Conservation (phyloP, 2,113 vertebrate species). For the Cololabis saira region DNA sequence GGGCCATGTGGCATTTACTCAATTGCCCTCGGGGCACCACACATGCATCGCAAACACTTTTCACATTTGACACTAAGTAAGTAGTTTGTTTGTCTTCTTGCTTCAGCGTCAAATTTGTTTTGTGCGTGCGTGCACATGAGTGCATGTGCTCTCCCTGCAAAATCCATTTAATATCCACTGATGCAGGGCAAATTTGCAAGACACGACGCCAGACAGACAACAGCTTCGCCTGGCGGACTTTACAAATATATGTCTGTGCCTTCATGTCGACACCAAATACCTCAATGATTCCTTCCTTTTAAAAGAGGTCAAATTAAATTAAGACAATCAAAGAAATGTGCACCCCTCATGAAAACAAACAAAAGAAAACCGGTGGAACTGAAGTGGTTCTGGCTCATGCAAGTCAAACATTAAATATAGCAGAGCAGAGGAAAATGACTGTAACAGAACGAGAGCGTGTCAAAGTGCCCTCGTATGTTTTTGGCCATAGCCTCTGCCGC, state of each 20-base stretch:
- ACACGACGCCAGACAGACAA: conserved; percentile 6
- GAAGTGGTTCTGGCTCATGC: no score
- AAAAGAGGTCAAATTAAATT: conserved; percentile 22
- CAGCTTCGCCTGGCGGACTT: conserved; percentile 28
- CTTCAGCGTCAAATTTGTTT: background rate
- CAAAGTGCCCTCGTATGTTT: conserved; percentile 6
- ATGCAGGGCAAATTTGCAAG: conserved; percentile 23
- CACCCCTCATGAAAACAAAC: conserved; percentile 5
- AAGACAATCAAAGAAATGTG: conserved; percentile 19
- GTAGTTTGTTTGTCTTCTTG: conserved; percentile 38
- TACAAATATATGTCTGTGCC: conserved; percentile 4
- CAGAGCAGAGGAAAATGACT: no score
- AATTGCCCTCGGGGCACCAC: conserved; percentile 3
- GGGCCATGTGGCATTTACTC: conserved; percentile 17
- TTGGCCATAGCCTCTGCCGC: background rate
- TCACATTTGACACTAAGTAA: conserved; percentile 31
- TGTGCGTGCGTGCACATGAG: conserved; percentile 3
- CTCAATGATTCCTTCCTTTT: conserved; percentile 5
- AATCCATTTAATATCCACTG: conserved; percentile 17
- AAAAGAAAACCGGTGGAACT: background rate
- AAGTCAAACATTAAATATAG: no score
- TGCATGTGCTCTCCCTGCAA: background rate
- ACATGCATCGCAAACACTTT: conserved; percentile 21
- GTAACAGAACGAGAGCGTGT: no score
- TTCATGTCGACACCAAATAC: background rate